Evolutionary conservation across 2,797 vertebrate genomes (phyloP).

Genomic region (Sylvia borin): DNA sequence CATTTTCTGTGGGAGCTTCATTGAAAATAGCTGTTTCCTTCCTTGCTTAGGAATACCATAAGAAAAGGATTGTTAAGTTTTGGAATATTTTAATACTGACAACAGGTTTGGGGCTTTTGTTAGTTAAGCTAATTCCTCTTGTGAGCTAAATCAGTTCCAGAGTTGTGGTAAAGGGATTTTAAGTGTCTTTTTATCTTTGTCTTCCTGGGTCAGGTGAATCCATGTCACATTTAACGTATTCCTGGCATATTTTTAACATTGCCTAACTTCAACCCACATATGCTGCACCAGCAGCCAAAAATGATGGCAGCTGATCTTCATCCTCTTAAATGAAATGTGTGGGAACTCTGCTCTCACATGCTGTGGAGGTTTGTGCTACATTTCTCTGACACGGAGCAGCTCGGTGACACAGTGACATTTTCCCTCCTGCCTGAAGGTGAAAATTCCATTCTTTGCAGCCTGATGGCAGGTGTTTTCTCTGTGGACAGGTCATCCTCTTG

Average conservation of each 20-base stretch:
- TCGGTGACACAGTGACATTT: background rate
- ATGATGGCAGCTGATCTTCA: background rate
- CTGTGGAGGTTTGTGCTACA: background rate
- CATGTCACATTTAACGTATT: background rate
- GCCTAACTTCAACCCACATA: background rate
- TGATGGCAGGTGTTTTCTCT: background rate
- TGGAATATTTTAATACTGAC: background rate
- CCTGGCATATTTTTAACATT: background rate
- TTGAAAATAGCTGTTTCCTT: background rate
- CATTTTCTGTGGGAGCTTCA: background rate
- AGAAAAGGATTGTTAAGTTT: background rate
- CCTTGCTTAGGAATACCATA: background rate
- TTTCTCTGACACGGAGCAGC: background rate
- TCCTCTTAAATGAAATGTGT: background rate
- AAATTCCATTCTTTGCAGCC: background rate
- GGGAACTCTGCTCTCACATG: background rate
- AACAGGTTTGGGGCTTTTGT: background rate
- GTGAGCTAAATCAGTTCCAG: background rate
- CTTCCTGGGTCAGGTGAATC: background rate
- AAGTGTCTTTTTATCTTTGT: background rate
- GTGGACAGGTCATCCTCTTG: constrained; percentile 80
- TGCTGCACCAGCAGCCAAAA: background rate
- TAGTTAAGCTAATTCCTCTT: background rate
- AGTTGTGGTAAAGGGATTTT: background rate
- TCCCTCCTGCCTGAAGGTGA: background rate